Percentiles rank a stretch among this genome's conserved stretches.
Evolutionary conservation across 2,888 invertebrate genomes (phyloP).

Genomic region (Drosophila lacicola): DNA sequence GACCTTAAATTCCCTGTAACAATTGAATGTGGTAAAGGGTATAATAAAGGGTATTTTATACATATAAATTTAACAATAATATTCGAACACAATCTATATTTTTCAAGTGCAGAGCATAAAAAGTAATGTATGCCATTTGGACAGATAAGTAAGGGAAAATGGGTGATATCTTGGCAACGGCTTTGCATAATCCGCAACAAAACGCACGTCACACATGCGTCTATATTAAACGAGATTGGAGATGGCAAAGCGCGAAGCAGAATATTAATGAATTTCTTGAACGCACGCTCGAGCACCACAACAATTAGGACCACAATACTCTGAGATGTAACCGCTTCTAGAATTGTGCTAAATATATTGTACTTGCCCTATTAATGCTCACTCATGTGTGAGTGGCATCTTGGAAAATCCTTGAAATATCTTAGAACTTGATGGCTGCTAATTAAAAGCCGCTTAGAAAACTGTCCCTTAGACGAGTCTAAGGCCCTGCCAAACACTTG

Average conservation of each 20-base stretch:
- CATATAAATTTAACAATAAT: background rate
- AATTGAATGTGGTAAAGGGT: too few relatives aligned
- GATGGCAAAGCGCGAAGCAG: constrained; percentile 44
- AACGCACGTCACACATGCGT: constrained; percentile 59
- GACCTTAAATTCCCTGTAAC: too few relatives aligned
- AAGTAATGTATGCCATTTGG: too few relatives aligned
- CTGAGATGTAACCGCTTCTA: constrained; percentile 64
- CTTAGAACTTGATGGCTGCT: constrained; percentile 76
- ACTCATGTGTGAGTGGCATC: constrained; percentile 29
- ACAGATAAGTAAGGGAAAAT: too few relatives aligned
- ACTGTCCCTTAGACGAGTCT: constrained; percentile 42
- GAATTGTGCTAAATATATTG: constrained; percentile 81
- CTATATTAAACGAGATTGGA: constrained; percentile 58
- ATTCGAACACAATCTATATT: too few relatives aligned
- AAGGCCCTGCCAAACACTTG: constrained; percentile 42
- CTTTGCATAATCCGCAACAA: too few relatives aligned
- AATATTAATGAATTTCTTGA: constrained; percentile 81
- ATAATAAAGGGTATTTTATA: background rate
- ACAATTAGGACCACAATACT: constrained; percentile 69
- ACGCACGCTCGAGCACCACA: constrained; percentile 65
- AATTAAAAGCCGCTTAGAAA: constrained; percentile 78
- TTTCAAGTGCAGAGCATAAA: constrained; percentile 47
- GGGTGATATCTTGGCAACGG: too few relatives aligned
- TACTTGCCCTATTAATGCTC: constrained; percentile 76
- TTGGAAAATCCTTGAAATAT: constrained; percentile 58